Conservation (phyloP, 1,140 invertebrate genomes). For the Brachystomella parvula region DNA sequence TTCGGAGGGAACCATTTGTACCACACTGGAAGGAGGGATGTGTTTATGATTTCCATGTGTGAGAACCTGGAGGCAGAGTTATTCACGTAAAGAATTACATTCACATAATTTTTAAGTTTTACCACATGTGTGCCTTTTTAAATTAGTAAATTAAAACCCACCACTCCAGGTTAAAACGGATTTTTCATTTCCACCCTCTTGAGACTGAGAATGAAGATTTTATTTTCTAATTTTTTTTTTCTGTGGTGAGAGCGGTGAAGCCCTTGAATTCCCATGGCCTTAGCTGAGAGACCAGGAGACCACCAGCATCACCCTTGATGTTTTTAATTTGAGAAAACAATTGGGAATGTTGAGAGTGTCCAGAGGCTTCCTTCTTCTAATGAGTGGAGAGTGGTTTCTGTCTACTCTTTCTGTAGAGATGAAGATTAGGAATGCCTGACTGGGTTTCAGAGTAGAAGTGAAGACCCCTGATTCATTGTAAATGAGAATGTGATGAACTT, state of each 20-base stretch:
- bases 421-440: background rate
- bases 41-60: too few species aligned
- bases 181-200: too few species aligned
- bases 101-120: too few species aligned
- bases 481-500: conserved; percentile 10
- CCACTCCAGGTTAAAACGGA: too few species aligned
- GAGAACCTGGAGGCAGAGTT: too few species aligned
- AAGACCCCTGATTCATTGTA: conserved; percentile 2
- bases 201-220: background rate
- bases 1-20: too few species aligned
- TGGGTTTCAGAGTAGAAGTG: background rate
- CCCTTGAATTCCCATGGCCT: background rate
- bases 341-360: background rate
- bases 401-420: background rate
- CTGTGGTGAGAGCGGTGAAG: background rate
- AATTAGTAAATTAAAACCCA: too few species aligned
- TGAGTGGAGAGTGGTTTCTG: background rate
- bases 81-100: too few species aligned
- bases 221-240: background rate
- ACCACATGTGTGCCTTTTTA: too few species aligned
- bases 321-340: conserved; percentile 1
- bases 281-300: background rate
- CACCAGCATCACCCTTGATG: background rate
- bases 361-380: background rate
- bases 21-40: too few species aligned